These are phyloP conservation scores for Drosophila setifemur DNA, from an alignment of 1,140 invertebrate genomes.

Conservation along the genomic window DNA sequence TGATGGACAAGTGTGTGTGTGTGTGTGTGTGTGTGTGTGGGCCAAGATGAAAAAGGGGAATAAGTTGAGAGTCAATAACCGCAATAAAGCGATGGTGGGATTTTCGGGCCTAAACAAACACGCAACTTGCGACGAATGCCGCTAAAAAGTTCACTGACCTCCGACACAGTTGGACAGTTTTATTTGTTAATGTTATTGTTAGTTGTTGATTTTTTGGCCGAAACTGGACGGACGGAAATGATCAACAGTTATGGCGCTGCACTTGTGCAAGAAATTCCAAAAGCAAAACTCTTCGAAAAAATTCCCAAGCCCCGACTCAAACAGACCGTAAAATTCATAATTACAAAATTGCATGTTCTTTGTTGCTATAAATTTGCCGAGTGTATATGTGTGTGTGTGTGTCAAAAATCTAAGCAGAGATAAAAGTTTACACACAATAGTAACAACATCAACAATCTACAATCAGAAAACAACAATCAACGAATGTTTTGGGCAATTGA, in stretches of 20 bases:
- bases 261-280: conserved; percentile 13
- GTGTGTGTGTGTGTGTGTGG: too few species aligned
- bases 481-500: conserved; percentile 46
- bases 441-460: conserved; percentile 6
- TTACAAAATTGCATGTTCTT: conserved; percentile 71
- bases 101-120: conserved; percentile 72
- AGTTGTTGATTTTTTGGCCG: conserved; percentile 2
- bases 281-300: conserved; percentile 4
- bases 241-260: conserved; percentile 24
- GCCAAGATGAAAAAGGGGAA: conserved; percentile 10
- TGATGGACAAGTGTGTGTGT: conserved; percentile 51
- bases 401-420: conserved; percentile 51
- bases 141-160: conserved; percentile 61
- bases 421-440: conserved; percentile 48
- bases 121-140: conserved; percentile 51
- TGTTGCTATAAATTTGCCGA: conserved; percentile 36
- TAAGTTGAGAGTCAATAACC: conserved; percentile 60
- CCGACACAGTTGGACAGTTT: conserved; percentile 44
- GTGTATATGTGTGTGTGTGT: conserved; percentile 28
- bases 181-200: neutral
- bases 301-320: conserved; percentile 43
- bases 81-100: conserved; percentile 48
- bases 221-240: conserved; percentile 20
- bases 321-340: conserved; percentile 74
- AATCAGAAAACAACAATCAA: conserved; percentile 17